Evolutionary conservation across 35 echinoderm and acorn worm species (phyloP).

Genomic region (Nesometra sesokonis): DNA sequence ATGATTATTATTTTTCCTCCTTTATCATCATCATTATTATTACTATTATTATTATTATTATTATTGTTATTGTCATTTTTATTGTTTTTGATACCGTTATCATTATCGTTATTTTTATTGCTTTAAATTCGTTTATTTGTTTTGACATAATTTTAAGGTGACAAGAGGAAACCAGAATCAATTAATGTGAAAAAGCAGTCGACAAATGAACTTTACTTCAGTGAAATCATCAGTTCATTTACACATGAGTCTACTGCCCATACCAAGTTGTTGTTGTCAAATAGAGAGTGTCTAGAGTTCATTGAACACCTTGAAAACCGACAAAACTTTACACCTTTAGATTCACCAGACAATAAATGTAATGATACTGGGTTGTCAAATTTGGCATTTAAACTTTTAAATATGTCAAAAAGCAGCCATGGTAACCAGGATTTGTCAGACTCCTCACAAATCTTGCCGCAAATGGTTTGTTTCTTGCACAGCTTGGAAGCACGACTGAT

Average conservation of each 20-base stretch:
- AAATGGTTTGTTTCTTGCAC: not conserved
- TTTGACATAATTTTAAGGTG: not conserved
- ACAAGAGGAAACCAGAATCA: not conserved
- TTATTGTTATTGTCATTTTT: no score
- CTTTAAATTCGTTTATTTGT: not conserved
- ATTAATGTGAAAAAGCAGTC: not conserved
- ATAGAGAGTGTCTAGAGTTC: not conserved
- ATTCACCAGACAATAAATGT: not conserved
- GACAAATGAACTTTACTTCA: not conserved
- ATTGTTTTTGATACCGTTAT: no score
- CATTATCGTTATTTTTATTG: not conserved
- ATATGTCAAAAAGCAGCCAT: no score
- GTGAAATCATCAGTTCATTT: not conserved
- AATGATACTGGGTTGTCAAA: not conserved
- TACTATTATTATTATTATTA: no score
- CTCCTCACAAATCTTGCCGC: not conserved
- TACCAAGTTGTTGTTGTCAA: not conserved
- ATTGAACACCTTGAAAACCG: not conserved
- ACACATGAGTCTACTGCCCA: not conserved
- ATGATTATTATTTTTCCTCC: no score
- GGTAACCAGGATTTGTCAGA: not conserved
- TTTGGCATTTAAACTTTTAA: not conserved
- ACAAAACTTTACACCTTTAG: not conserved
- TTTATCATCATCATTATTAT: no score
- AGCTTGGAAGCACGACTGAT: slow-evolving; percentile 30